Evolutionary conservation across 2,888 invertebrate genomes (phyloP), one percentile per base, ranked within the genome.

Genomic region (Harmothoe impar): DNA sequence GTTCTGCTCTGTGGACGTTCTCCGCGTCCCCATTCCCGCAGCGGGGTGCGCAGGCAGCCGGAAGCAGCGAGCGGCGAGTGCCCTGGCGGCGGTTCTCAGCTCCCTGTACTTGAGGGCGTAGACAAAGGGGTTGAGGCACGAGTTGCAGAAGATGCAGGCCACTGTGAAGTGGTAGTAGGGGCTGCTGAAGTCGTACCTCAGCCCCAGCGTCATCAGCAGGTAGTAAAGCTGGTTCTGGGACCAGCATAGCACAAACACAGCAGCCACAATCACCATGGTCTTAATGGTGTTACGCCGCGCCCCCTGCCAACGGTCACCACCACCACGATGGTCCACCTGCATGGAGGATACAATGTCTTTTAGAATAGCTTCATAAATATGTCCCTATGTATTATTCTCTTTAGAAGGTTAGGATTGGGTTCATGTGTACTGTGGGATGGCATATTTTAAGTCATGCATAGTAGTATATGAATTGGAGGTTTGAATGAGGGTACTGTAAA

Each of bases 101-200:
- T 81, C 86, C 29, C 54, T n/a, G 54, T 86, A 86, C 86, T 86
- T 86, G 25, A 54, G 29, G 7, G 86, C 86, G n/a, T 86, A 86
- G 25, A 86, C 33, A 31, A 86, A 54, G 20, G 86, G 86, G 54
- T 86, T 86, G 5, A 86, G 25, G n/a, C 86, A 86, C 7, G 54
- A 29, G 29, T 86, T 86, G 20, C 52, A 31, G 29, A 86, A 86
- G 29, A 86, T 56, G 23, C 86, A 86, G 86, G 29, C 86, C 15
- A 86, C 86, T 3, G 86, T 86, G 54, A 86, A 86, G 86, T 86
- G 86, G 54, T 86, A 86, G 86, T 86, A 86, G 20, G 52, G 86
- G 31, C 86, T 86, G 86, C 86, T 86, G 54, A 86, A 86, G 86
- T 86, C 86, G 5, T 51, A 17, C 29, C 17, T 25, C 7, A 15